Conservation (phyloP, 1,140 invertebrate genomes). For the Halesus radiatus region DNA sequence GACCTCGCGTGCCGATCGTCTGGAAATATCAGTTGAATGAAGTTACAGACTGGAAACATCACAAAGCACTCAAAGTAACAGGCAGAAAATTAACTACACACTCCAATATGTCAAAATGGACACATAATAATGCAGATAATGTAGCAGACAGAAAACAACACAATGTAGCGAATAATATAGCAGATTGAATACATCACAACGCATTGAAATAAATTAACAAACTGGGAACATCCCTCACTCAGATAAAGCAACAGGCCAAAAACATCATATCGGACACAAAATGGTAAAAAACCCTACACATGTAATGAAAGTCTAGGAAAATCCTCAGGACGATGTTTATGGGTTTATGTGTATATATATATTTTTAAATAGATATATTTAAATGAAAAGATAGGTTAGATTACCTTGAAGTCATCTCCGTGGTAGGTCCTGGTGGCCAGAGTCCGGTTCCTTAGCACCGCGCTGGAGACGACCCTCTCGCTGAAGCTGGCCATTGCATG, state of each 20-base stretch:
- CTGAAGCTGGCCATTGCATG: constrained; percentile 77
- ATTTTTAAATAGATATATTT: too few species aligned
- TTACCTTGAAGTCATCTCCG: constrained; percentile 66
- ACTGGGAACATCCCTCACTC: background rate
- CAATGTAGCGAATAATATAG: background rate
- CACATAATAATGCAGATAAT: background rate
- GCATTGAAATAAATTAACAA: background rate
- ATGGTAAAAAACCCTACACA: too few species aligned
- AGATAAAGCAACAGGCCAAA: too few species aligned
- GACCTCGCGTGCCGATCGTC: constrained; percentile 74
- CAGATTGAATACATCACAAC: background rate
- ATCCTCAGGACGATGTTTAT: too few species aligned
- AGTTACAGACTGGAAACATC: background rate
- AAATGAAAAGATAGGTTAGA: too few species aligned
- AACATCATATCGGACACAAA: too few species aligned
- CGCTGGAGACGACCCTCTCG: constrained; percentile 78
- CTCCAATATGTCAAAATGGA: too few species aligned
- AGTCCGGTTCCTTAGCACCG: constrained; percentile 74
- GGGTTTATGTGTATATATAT: too few species aligned
- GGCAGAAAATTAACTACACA: too few species aligned
- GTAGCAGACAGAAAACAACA: background rate
- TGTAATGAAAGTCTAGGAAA: too few species aligned
- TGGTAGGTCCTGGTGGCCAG: constrained; percentile 73
- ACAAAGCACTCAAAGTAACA: background rate
- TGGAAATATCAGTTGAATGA: constrained; percentile 59